Conservation (phyloP, 2,797 vertebrate genomes). For the Hydrophis major region DNA sequence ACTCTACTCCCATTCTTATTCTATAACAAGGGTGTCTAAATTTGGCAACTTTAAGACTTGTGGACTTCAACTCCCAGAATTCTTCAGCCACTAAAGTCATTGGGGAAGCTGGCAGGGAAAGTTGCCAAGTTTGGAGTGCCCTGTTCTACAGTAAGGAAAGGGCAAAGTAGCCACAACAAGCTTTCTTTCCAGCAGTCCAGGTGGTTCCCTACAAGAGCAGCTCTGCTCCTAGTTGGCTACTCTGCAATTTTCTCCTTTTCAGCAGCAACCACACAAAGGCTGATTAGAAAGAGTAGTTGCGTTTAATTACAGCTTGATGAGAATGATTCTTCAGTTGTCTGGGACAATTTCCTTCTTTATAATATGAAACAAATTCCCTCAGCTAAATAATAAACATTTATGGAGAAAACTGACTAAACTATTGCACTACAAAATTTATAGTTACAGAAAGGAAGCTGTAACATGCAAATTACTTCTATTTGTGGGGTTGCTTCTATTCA, state of each 20-base stretch:
- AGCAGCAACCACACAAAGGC: background rate
- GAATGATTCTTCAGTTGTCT: background rate
- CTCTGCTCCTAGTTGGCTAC: background rate
- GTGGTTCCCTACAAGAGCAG: background rate
- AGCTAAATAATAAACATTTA: background rate
- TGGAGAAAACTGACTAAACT: background rate
- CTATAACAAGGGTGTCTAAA: background rate
- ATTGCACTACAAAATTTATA: background rate
- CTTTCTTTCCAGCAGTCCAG: background rate
- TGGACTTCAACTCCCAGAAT: background rate
- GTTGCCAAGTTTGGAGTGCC: background rate
- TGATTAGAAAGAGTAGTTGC: background rate
- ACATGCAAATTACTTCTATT: background rate
- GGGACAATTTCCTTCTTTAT: background rate
- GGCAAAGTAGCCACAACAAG: background rate
- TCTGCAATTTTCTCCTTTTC: background rate
- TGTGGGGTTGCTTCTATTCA: background rate
- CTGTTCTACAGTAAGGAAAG: background rate
- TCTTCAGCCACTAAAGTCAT: background rate
- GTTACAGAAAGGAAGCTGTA: background rate
- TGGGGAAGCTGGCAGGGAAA: background rate
- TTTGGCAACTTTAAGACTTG: background rate
- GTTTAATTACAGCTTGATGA: background rate
- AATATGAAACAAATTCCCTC: background rate
- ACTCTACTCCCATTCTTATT: too few relatives aligned